Evolutionary conservation across 2,888 invertebrate genomes (phyloP).

Genomic region (Sarcophaga caerulescens): DNA sequence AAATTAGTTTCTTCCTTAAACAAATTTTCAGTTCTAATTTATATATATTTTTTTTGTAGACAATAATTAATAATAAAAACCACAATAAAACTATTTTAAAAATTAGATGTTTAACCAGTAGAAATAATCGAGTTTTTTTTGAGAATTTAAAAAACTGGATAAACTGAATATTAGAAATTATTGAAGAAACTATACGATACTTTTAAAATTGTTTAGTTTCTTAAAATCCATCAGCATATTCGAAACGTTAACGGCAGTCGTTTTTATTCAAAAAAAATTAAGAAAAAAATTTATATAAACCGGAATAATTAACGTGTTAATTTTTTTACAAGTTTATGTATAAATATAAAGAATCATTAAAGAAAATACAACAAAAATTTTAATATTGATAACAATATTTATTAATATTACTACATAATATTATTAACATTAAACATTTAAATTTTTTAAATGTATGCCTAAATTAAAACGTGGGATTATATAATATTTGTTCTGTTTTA

Average conservation of each 20-base stretch:
- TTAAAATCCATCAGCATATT: neutral
- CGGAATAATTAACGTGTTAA: neutral
- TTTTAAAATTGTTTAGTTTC: neutral
- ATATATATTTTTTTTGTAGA: neutral
- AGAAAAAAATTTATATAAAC: neutral
- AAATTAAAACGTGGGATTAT: too few relatives aligned
- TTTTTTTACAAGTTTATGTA: too few relatives aligned
- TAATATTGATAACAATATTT: too few relatives aligned
- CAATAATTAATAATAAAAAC: neutral
- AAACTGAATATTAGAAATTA: neutral
- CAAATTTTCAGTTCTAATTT: neutral
- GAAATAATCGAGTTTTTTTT: neutral
- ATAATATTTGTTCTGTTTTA: too few relatives aligned
- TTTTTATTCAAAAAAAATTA: neutral
- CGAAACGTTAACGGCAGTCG: neutral
- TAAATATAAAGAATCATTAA: too few relatives aligned
- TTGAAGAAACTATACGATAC: neutral
- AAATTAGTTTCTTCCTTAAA: neutral
- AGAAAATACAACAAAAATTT: too few relatives aligned
- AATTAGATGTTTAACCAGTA: neutral
- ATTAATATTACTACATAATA: too few relatives aligned
- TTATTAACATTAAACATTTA: too few relatives aligned
- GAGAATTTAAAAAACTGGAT: slow-evolving; percentile 9
- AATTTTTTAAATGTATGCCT: too few relatives aligned
- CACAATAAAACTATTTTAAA: neutral